Evolutionary conservation across 1,140 invertebrate species (phyloP), one percentile per base, ranked within the genome.

Genomic region (Aplysia californica): DNA sequence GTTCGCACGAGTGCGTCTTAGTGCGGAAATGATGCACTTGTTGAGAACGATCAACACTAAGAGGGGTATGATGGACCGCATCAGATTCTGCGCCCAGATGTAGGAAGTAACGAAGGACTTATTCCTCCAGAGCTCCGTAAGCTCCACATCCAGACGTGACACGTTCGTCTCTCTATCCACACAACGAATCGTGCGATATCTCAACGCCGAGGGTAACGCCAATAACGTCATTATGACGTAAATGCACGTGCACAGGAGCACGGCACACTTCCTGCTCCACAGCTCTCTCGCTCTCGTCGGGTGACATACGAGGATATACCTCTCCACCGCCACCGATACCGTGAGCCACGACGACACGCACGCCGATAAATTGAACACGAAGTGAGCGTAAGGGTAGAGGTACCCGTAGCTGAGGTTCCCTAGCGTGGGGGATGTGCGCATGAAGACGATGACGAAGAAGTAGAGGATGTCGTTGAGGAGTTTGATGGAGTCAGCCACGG

Each of bases 241-340:
- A 10, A 88, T 80, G 4, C 77, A 39, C 5, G 77, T 44, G 66
- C 81, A 80, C 5, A 82, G 80, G 2, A 81, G 41, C 3, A 81
- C 81, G 1, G 87, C 86, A 15, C 82, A 55, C 0, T 67, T 31
- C 20, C 83, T 67, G 0, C 96, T 98, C 90, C 97, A 98, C 35
- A 97, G 91, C 0, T 94, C 94, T 69, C 95, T 92, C 0, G 96
- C 96, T 74, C 93, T 92, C 4, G 98, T 91, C 0, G 96, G 96
- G 88, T 97, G 95, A 87, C 97, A 98, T 0, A 99, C 97, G 1
- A 97, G 96, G 50, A 98, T 94, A 90, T 96, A 99, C 61, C 97
- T 92, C 89, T 99, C 97, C 77, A 97, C 92, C 0, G 97, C 98
- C n/a, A 99, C 97, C 0, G 95, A 95, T 55, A 98, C 92, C 0